Conservation (phyloP, 2,113 vertebrate species). For the Datnioides undecimradiatus region DNA sequence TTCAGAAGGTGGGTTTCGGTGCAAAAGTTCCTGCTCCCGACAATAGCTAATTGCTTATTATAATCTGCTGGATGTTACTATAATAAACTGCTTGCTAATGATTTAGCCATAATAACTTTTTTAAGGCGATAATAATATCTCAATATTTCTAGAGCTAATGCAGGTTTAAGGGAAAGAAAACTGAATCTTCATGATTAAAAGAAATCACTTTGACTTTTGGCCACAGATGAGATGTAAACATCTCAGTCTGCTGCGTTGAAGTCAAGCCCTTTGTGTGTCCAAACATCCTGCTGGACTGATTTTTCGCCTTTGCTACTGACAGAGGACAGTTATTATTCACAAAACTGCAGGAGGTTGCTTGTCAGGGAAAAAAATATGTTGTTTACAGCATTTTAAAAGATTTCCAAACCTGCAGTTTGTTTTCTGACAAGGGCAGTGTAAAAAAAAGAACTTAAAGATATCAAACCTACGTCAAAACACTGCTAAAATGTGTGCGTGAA, state of each 20-base stretch:
- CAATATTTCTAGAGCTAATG: neutral
- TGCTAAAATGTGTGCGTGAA: neutral
- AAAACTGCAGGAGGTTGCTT: neutral
- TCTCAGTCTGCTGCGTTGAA: neutral
- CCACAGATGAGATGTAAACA: neutral
- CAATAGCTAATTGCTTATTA: too few relatives aligned
- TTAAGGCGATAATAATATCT: neutral
- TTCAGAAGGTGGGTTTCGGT: neutral
- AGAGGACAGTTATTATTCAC: neutral
- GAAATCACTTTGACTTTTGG: neutral
- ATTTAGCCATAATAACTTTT: neutral
- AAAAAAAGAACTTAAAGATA: neutral
- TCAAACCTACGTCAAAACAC: neutral
- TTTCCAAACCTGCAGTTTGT: neutral
- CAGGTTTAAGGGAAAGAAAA: neutral
- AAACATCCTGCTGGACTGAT: neutral
- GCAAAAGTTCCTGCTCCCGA: neutral
- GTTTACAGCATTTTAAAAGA: neutral
- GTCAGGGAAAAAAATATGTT: slow-evolving; percentile 7
- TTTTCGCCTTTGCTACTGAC: neutral
- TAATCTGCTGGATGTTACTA: neutral
- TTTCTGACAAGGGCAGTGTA: neutral
- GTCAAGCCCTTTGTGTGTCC: neutral
- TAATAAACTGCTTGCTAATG: neutral
- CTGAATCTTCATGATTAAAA: neutral